Base-by-base conservation (phyloP, 2,888 invertebrate genomes). In the Incurvaria masculella region DNA sequence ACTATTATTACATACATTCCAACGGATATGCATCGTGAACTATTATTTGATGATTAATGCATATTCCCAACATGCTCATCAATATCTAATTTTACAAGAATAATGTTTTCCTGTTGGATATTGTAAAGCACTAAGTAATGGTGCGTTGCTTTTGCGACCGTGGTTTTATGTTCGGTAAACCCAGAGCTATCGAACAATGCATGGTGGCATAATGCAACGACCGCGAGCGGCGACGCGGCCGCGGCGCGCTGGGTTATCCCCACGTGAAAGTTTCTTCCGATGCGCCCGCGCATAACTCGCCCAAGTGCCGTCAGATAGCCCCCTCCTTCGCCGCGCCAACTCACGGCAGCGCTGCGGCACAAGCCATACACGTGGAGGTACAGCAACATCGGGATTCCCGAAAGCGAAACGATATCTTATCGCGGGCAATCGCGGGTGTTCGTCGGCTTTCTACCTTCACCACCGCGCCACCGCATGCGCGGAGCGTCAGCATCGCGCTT, bases 251-350 rank as follows among this genome's bases (percentile, higher is more conserved):
- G 67, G 71, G 68, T 64, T 65, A 65, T 61, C 59, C 69, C 69
- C 63, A 57, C 60, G 69, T 63, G 71, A 71, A 71, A 71, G 71
- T 64, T 55, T 56, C 59, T 21, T 23, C 16, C 45, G 45, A 38
- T 45, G 45, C 45, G 49, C 55, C 59, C 60, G 68, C 68, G 61
- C 66, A 64, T 69, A 61, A 68, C 67, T 61, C 59, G 59, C 59
- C 18, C 23, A 14, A 33, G 4, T n/a, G 14, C 33, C 33, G 33
- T 11, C 4, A n/a, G 11, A 33, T 10, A 10, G 10, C 23, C 6
- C 23, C 23, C 5, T 10, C 6, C 6, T 14, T 4, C 33, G 33
- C 33, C 33, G 14, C 33, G 33, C 33, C 33, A 33, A n/a, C 33
- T 33, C 5, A 5, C 23, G 33, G 33, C 33, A n/a, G n/a, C n/a